Evolutionary conservation across 2,888 invertebrate species (phyloP).

Genomic region (Ctenicera cuprea): DNA sequence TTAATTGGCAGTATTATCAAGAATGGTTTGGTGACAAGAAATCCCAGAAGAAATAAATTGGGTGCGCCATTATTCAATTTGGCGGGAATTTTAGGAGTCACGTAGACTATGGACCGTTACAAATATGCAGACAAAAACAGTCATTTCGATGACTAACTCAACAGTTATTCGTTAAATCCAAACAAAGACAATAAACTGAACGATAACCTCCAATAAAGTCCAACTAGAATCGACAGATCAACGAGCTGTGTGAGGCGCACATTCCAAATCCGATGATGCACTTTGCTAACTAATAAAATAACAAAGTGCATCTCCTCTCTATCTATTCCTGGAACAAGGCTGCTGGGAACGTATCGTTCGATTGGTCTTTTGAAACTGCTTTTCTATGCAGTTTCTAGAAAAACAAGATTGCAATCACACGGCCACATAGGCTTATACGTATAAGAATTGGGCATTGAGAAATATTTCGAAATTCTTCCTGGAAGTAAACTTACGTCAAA

Average conservation of each 20-base stretch:
- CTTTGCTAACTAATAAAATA: neutral
- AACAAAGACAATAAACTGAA: constrained; percentile 44
- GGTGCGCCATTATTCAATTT: constrained; percentile 31
- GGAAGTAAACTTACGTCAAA: neutral
- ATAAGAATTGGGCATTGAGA: neutral
- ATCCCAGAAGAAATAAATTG: constrained; percentile 25
- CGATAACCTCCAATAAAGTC: constrained; percentile 38
- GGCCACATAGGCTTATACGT: neutral
- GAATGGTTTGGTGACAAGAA: constrained; percentile 3
- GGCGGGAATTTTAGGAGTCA: constrained; percentile 20
- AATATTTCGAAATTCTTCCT: too few relatives aligned
- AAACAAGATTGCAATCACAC: neutral
- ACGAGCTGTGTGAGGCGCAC: constrained; percentile 12
- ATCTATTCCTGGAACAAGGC: constrained; percentile 18
- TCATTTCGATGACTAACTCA: constrained; percentile 39
- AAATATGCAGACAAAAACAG: constrained; percentile 30
- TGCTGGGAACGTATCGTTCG: neutral
- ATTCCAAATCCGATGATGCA: constrained; percentile 26
- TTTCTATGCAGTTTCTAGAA: neutral
- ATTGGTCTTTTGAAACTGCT: neutral
- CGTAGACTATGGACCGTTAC: constrained; percentile 31
- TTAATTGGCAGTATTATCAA: constrained; percentile 19
- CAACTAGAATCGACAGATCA: constrained; percentile 30
- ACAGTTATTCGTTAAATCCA: constrained; percentile 28
- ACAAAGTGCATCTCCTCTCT: constrained; percentile 13